phyloP scores from a whole-genome alignment of 1,140 invertebrate genomes.

The Physella acuta region DNA sequence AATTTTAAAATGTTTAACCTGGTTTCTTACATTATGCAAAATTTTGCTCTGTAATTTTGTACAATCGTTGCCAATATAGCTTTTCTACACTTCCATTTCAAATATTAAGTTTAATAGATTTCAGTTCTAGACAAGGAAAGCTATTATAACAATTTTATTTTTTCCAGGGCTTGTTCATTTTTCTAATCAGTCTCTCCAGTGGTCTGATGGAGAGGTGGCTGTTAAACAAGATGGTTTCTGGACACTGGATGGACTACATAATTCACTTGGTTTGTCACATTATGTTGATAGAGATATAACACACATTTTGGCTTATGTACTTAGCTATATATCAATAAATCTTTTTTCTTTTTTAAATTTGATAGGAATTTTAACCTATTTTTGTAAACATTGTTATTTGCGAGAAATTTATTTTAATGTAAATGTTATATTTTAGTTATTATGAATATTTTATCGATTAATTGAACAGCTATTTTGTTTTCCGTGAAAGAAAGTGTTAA shows the following conservation, averaged over 20 bases:
- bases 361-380: neutral
- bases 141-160: too few relatives aligned
- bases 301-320: neutral
- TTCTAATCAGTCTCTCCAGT: constrained; percentile 7
- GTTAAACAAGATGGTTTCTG: constrained; percentile 21
- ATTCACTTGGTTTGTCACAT: neutral
- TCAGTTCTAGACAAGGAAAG: too few relatives aligned
- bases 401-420: neutral
- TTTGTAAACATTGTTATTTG: neutral
- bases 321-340: too few relatives aligned
- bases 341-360: neutral
- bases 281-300: neutral
- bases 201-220: constrained; percentile 17
- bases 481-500: neutral
- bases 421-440: neutral
- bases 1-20: too few relatives aligned
- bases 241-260: constrained; percentile 5
- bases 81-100: too few relatives aligned
- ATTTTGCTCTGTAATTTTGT: too few relatives aligned
- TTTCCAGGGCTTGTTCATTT: constrained; percentile 11
- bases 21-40: too few relatives aligned
- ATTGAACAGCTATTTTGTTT: neutral
- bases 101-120: too few relatives aligned
- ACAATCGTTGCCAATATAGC: too few relatives aligned
- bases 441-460: neutral